Conservation (phyloP, 2,888 invertebrate genomes). For the Anodontia alba region DNA sequence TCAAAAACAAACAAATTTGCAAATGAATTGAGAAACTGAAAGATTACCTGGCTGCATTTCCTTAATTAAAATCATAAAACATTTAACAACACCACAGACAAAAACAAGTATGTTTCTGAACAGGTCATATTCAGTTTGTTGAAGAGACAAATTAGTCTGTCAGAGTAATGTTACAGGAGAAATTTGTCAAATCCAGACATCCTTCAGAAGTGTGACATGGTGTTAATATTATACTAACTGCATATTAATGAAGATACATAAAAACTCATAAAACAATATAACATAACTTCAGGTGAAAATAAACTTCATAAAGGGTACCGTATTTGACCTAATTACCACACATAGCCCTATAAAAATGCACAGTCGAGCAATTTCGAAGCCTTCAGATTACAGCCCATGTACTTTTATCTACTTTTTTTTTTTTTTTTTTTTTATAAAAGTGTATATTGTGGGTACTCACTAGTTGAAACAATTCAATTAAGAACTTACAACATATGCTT, state of each 20-base stretch:
- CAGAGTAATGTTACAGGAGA: neutral
- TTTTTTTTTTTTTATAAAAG: no score
- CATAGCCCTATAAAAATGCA: no score
- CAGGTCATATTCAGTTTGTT: neutral
- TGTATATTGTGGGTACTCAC: no score
- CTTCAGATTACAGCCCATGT: no score
- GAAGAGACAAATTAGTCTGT: neutral
- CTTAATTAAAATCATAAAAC: neutral
- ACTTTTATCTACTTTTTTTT: no score
- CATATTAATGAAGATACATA: slow-evolving; percentile 9
- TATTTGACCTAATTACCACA: no score
- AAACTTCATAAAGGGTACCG: no score
- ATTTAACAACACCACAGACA: neutral
- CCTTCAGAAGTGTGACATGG: slow-evolving; percentile 5
- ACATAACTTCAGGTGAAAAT: neutral
- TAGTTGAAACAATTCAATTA: no score
- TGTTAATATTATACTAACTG: slow-evolving; percentile 15
- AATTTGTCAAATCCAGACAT: neutral
- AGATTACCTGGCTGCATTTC: neutral
- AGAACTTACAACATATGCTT: no score
- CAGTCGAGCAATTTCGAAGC: no score
- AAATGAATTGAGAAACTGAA: neutral
- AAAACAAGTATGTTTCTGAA: neutral
- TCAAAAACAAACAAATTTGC: neutral
- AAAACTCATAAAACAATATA: neutral